Base-by-base conservation (phyloP, 2,888 invertebrate genomes). In the Drymonia ruficornis region DNA sequence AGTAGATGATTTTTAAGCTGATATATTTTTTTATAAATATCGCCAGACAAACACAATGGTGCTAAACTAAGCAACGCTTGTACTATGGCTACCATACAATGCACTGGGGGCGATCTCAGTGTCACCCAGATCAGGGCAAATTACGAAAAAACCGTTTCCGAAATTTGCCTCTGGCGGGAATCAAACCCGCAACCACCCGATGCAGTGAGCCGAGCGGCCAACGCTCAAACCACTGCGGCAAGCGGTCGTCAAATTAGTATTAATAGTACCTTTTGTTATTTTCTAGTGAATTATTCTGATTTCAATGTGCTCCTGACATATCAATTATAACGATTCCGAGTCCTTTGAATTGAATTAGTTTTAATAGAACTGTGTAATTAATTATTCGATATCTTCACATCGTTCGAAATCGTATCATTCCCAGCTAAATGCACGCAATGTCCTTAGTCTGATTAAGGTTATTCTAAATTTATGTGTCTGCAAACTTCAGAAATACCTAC, bases 401-500 rank as follows among this genome's bases (percentile, higher is more conserved):
- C 36, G 36, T 36, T n/a, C n/a, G n/a, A 36, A 36, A 36, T 11
- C 36, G 13, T n/a, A 36, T 36, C 13, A n/a, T 36, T 36, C 29
- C 15, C n/a, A 15, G n/a, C 11, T 15, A 11, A 18, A 47, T 47
- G 31, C 16, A 47, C 28, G 8, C 8, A 19, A 12, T 19, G 23
- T 38, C 38, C 28, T 51, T 16, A 9, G 7, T 38, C 29, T 36
- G n/a, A 43, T 63, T 51, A 44, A 50, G 42, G 48, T 19, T 49
- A 43, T 50, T 44, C 38, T 31, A 44, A 53, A 62, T 50, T 50
- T 49, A 61, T 59, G 43, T 42, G 63, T 59, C 59, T 59, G 48
- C 48, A 31, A 61, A 59, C 44, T 63, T 59, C 38, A 18, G 12
- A n/a, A 42, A 51, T 28, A 36, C 23, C 23, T 23, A 23, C 23